phyloP scores from a whole-genome alignment of 2,888 invertebrate genomes.

The Pocota personata region DNA sequence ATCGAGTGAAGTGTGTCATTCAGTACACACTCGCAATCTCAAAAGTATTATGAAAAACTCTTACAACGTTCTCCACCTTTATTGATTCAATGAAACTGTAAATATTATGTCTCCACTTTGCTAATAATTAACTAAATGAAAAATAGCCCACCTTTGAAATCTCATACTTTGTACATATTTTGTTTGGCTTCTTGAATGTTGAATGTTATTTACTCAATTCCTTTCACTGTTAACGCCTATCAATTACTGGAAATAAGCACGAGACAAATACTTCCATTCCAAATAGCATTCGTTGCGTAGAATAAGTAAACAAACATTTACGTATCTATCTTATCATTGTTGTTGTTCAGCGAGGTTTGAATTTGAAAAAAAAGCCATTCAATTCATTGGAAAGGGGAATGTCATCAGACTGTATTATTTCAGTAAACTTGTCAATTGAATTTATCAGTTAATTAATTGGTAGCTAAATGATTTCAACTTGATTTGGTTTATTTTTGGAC shows the following conservation, averaged over 20 bases:
- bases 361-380: too few relatives aligned
- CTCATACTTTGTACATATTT: neutral
- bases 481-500: neutral
- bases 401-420: neutral
- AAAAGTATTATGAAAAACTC: neutral
- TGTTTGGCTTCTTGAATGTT: neutral
- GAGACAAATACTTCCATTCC: neutral
- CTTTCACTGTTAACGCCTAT: neutral
- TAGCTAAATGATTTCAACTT: neutral
- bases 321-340: neutral
- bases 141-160: neutral
- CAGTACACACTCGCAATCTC: neutral
- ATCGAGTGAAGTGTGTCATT: neutral
- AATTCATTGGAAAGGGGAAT: neutral
- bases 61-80: neutral
- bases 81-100: neutral
- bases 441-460: conserved; percentile 1
- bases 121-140: neutral
- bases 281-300: neutral
- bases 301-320: neutral
- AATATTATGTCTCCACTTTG: neutral
- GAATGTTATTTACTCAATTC: neutral
- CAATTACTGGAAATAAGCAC: neutral
- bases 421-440: neutral
- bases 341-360: neutral